Percentiles rank a stretch among this genome's conserved stretches.
phyloP scores from a whole-genome alignment of 2,888 invertebrate species.

The Trissoscelio sp. region DNA sequence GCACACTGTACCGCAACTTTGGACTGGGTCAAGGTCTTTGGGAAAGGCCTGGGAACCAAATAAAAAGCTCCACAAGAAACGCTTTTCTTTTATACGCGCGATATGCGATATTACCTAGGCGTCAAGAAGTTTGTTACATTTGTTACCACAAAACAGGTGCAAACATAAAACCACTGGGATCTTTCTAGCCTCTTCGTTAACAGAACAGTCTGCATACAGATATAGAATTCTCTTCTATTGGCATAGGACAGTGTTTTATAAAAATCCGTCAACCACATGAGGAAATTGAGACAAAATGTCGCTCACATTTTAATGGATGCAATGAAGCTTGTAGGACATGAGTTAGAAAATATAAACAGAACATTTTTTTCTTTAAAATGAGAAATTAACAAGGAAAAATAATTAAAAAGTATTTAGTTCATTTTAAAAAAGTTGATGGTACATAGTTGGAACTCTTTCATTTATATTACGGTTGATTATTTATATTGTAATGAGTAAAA shows the following conservation, averaged over 20 bases:
- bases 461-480: too few relatives aligned
- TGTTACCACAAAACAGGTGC: slow-evolving; percentile 73
- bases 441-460: too few relatives aligned
- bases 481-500: too few relatives aligned
- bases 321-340: not conserved
- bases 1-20: not conserved
- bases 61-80: not conserved
- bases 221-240: slow-evolving; percentile 21
- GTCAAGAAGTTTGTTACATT: slow-evolving; percentile 72
- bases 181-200: slow-evolving; percentile 13
- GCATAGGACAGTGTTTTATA: not conserved
- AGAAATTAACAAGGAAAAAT: too few relatives aligned
- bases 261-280: slow-evolving; percentile 35
- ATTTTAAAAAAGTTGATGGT: too few relatives aligned
- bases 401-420: too few relatives aligned
- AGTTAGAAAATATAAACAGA: too few relatives aligned
- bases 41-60: not conserved
- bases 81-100: not conserved
- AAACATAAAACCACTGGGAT: slow-evolving; percentile 46
- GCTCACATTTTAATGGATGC: not conserved
- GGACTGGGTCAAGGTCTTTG: slow-evolving; percentile 60
- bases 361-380: too few relatives aligned
- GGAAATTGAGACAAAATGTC: not conserved
- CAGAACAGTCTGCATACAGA: not conserved
- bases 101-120: slow-evolving; percentile 37